Conservation (phyloP, 2,888 invertebrate genomes). For the Reticulitermes lucifugus region DNA sequence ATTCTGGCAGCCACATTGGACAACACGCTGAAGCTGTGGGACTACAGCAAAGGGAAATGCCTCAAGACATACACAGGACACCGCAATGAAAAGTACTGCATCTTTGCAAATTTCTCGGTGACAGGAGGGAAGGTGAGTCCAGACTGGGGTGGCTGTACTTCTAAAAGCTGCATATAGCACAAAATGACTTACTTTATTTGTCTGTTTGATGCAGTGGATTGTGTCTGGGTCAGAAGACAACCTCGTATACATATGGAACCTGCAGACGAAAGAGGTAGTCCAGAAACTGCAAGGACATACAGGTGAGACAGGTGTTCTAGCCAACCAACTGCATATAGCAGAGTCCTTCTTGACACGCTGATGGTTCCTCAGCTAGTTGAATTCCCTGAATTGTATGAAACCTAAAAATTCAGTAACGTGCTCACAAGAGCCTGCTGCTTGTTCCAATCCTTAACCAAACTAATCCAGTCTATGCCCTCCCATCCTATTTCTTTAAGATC, state of each 20-base stretch:
- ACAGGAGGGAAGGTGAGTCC: conserved; percentile 94
- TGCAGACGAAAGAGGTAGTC: conserved; percentile 99
- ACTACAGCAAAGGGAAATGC: conserved; percentile 98
- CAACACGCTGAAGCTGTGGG: conserved; percentile 98
- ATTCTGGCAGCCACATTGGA: conserved; percentile 98
- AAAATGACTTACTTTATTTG: conserved; percentile 7
- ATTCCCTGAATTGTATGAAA: too few relatives aligned
- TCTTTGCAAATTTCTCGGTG: conserved; percentile 99
- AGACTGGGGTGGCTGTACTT: too few relatives aligned
- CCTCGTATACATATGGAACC: conserved; percentile 99
- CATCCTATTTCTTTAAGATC: too few relatives aligned
- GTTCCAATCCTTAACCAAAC: too few relatives aligned
- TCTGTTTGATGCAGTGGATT: conserved; percentile 87
- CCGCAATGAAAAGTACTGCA: conserved; percentile 99
- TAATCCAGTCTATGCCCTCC: too few relatives aligned
- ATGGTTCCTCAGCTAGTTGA: too few relatives aligned
- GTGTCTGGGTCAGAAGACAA: conserved; percentile 99
- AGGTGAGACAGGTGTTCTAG: conserved; percentile 66
- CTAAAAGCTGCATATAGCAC: too few relatives aligned
- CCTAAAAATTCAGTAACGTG: too few relatives aligned
- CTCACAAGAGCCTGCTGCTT: too few relatives aligned
- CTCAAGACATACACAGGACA: conserved; percentile 98
- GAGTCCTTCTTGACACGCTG: too few relatives aligned
- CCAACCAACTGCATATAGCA: too few relatives aligned
- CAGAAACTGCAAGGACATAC: conserved; percentile 97